phyloP scores from a whole-genome alignment of 2,113 vertebrate species.

The Mormyrus iriodes region DNA sequence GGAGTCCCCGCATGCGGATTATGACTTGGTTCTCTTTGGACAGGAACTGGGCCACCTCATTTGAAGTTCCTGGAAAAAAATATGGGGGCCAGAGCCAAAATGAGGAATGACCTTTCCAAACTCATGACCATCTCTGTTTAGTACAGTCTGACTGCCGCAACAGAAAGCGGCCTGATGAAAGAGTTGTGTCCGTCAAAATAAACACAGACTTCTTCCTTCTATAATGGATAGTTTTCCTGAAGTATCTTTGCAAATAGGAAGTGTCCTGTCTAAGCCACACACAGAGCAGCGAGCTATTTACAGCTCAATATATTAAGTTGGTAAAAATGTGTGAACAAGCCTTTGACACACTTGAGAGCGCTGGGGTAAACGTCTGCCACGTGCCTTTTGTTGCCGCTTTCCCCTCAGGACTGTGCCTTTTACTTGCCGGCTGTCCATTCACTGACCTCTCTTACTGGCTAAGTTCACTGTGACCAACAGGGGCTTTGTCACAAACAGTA shows the following conservation, averaged over 20 bases:
- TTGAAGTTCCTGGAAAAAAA: conserved; percentile 75
- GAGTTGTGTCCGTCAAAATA: neutral
- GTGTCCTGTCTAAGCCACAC: neutral
- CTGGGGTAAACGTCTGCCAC: neutral
- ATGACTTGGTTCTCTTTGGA: conserved; percentile 94
- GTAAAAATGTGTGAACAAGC: neutral
- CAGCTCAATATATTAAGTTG: neutral
- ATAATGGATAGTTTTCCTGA: neutral
- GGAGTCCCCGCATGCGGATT: conserved; percentile 87
- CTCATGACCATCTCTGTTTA: neutral
- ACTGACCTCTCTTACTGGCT: conserved; percentile 21
- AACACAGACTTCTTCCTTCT: neutral
- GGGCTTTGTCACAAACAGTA: conserved; percentile 46
- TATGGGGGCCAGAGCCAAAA: neutral
- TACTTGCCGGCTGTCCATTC: conserved; percentile 40
- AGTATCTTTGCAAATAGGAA: neutral
- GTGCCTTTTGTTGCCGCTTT: conserved; percentile 12
- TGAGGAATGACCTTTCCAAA: neutral
- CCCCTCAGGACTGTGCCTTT: conserved; percentile 41
- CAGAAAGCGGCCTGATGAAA: neutral
- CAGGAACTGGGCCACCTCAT: conserved; percentile 91
- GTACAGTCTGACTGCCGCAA: neutral
- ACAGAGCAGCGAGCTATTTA: neutral
- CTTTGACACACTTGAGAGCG: neutral
- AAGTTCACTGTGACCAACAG: conserved; percentile 16